Conservation (phyloP, 2,113 vertebrate species). For the Tychaedon coryphoeus region DNA sequence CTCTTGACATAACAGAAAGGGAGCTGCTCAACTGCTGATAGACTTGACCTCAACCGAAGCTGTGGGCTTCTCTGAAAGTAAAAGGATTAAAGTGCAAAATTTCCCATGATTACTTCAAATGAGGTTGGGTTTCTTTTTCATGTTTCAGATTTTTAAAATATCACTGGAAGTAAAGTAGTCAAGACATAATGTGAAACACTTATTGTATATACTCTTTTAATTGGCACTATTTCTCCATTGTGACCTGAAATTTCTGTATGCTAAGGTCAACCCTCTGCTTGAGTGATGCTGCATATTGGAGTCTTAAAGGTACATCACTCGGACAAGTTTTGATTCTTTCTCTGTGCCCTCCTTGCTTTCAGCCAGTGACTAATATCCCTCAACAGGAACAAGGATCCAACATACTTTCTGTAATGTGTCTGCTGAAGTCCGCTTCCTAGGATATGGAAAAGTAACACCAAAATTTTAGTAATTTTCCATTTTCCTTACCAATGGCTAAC, state of each 20-base stretch:
- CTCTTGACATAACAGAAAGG: neutral
- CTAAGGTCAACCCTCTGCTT: neutral
- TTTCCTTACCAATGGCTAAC: neutral
- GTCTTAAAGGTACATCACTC: neutral
- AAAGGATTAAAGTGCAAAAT: conserved; percentile 23
- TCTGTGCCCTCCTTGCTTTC: neutral
- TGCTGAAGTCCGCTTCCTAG: neutral
- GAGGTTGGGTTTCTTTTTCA: neutral
- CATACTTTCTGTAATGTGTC: neutral
- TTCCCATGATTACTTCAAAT: neutral
- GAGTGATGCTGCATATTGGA: neutral
- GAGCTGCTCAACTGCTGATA: neutral
- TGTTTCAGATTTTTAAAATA: neutral
- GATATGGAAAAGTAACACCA: neutral
- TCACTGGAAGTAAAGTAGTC: neutral
- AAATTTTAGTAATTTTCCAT: neutral
- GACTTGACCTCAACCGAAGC: neutral
- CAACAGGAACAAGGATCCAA: neutral
- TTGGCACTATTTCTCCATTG: neutral
- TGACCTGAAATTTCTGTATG: neutral
- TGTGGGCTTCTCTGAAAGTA: neutral
- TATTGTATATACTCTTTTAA: neutral
- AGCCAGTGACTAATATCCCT: neutral
- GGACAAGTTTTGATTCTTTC: neutral
- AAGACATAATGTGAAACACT: neutral